phyloP scores from a whole-genome alignment of 2,113 vertebrate species.

The Glaucidium brasilianum region DNA sequence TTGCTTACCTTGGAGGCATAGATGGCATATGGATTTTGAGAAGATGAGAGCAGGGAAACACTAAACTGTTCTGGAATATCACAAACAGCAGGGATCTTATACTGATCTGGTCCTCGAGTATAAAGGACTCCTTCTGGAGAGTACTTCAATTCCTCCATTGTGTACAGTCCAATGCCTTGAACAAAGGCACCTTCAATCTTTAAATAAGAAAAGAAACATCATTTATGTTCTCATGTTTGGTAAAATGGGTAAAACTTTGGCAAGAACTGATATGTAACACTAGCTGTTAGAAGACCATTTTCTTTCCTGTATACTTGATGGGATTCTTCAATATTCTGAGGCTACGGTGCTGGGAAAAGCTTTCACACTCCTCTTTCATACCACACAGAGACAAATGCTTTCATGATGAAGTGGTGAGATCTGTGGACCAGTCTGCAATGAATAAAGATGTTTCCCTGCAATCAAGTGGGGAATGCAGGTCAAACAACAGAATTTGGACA shows the following conservation, averaged over 20 bases:
- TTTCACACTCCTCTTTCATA: not conserved
- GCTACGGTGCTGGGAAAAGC: not conserved
- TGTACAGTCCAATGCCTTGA: slow-evolving; percentile 85
- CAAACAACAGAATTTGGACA: not conserved
- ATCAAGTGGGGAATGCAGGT: not conserved
- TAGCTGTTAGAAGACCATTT: not conserved
- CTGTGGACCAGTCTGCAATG: not conserved
- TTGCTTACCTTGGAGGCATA: slow-evolving; percentile 86
- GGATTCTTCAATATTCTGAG: not conserved
- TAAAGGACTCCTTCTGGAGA: slow-evolving; percentile 79
- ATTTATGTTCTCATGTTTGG: not conserved
- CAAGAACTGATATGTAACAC: not conserved
- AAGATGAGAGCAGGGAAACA: slow-evolving; percentile 76
- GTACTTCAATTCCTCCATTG: slow-evolving; percentile 84
- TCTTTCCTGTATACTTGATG: not conserved
- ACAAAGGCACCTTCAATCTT: slow-evolving; percentile 87
- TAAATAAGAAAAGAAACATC: slow-evolving; percentile 12
- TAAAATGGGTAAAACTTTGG: not conserved
- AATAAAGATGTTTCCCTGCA: not conserved
- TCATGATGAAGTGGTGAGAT: not conserved
- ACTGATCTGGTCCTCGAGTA: slow-evolving; percentile 82
- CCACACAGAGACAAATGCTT: not conserved
- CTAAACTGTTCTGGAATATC: slow-evolving; percentile 82
- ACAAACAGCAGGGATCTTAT: slow-evolving; percentile 85
- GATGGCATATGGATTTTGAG: slow-evolving; percentile 81